Conservation (phyloP, 2,888 invertebrate species). For the Euplagia quadripunctaria region DNA sequence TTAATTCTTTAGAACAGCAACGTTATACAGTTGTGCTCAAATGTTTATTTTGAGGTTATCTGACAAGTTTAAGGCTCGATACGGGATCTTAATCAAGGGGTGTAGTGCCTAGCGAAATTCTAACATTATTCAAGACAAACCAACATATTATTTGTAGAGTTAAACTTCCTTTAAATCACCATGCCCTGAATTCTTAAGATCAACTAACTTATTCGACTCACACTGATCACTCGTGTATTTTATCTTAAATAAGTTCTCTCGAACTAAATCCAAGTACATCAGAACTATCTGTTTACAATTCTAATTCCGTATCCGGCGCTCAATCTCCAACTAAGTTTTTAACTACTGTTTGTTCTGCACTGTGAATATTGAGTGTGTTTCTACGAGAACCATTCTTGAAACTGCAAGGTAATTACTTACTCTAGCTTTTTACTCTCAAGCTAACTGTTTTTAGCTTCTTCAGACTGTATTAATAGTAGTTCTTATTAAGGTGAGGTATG, state of each 20-base stretch:
- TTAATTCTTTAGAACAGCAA: no score
- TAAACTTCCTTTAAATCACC: not conserved
- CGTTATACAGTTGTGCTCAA: no score
- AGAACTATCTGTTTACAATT: conserved; percentile 10
- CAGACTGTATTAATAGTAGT: conserved; percentile 36
- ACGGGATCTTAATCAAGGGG: no score
- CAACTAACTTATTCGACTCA: not conserved
- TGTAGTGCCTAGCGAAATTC: no score
- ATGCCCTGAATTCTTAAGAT: not conserved
- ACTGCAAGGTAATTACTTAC: conserved; percentile 43
- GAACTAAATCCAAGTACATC: not conserved
- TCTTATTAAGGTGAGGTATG: conserved; percentile 23
- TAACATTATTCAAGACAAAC: no score
- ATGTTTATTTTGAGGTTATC: no score
- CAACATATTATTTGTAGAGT: not conserved
- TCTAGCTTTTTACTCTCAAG: conserved; percentile 39
- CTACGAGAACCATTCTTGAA: conserved; percentile 34
- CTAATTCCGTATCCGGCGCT: not conserved
- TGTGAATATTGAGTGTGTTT: conserved; percentile 23
- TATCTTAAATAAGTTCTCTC: not conserved
- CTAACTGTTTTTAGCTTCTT: conserved; percentile 35
- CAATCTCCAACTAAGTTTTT: conserved; percentile 17
- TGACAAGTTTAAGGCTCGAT: no score
- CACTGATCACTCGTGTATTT: not conserved
- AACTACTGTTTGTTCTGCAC: conserved; percentile 23